Percentiles rank a stretch among this genome's conserved stretches.
phyloP scores from a whole-genome alignment of 2,797 vertebrate species.

The Chelidonichthys spinosus region DNA sequence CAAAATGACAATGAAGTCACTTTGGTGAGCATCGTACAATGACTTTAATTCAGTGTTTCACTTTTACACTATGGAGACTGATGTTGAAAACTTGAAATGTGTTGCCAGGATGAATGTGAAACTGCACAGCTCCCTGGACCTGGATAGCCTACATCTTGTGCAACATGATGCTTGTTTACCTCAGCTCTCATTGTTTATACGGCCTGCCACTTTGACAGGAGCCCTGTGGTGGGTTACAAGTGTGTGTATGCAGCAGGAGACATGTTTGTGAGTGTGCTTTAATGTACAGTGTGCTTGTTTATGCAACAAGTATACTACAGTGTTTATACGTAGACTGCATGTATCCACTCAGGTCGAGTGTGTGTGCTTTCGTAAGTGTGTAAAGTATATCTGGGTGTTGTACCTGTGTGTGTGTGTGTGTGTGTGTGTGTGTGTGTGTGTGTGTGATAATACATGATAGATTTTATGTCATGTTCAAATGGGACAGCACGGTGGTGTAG shows the following conservation, averaged over 20 bases:
- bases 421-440: conserved; percentile 22
- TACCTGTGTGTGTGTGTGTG: conserved; percentile 21
- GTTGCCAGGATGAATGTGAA: conserved; percentile 30
- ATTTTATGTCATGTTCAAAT: conserved; percentile 7
- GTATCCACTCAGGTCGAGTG: conserved; percentile 45
- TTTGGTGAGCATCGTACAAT: not conserved
- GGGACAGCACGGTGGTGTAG: too few species aligned
- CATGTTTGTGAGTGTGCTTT: conserved; percentile 49
- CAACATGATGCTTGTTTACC: conserved; percentile 67
- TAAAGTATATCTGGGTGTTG: conserved; percentile 20
- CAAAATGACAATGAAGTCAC: not conserved
- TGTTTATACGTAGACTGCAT: conserved; percentile 21
- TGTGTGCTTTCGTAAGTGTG: conserved; percentile 45
- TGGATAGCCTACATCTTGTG: conserved; percentile 16
- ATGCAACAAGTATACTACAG: conserved; percentile 16
- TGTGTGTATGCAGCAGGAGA: conserved; percentile 10
- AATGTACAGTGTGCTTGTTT: conserved; percentile 49
- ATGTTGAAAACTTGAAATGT: conserved; percentile 20
- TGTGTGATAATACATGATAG: conserved; percentile 21
- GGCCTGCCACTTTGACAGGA: conserved; percentile 54
- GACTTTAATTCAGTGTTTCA: not conserved
- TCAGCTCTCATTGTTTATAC: conserved; percentile 52
- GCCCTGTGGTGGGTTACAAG: conserved; percentile 33
- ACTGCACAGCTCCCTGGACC: conserved; percentile 38
- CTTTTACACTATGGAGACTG: conserved; percentile 1